Percentiles rank a stretch among this genome's conserved stretches.
Conservation (phyloP, 2,113 vertebrate genomes). For the Bufo bufo region DNA sequence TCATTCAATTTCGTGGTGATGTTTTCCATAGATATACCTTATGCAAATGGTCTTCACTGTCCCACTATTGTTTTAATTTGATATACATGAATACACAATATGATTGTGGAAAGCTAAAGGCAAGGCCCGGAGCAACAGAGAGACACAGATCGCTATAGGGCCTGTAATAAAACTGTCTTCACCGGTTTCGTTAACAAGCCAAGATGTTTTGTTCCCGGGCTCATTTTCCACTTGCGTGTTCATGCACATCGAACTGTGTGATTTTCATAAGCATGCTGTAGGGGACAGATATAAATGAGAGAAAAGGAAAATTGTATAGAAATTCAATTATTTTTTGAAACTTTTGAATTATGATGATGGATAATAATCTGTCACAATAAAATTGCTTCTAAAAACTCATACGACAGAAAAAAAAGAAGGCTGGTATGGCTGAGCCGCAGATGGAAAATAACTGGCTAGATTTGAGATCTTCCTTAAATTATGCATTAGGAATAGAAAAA, state of each 20-base stretch:
- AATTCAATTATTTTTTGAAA: constrained; percentile 54
- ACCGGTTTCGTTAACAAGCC: constrained; percentile 25
- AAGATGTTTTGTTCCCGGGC: constrained; percentile 11
- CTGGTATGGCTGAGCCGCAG: background rate
- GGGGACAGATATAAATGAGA: constrained; percentile 47
- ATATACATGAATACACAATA: background rate
- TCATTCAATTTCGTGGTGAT: no score
- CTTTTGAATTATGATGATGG: constrained; percentile 54
- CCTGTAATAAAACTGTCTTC: constrained; percentile 37
- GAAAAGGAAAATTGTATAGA: constrained; percentile 40
- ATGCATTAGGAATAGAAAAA: background rate
- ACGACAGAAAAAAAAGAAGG: background rate
- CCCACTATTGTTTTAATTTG: background rate
- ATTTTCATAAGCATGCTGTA: constrained; percentile 41
- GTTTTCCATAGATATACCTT: background rate
- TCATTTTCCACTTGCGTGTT: constrained; percentile 37
- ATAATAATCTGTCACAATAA: constrained; percentile 51
- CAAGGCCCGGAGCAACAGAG: background rate
- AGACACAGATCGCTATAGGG: background rate
- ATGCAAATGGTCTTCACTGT: background rate
- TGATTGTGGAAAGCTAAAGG: background rate
- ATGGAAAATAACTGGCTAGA: background rate
- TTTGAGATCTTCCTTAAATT: background rate
- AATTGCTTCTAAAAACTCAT: constrained; percentile 38
- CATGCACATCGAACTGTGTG: constrained; percentile 21